Conservation (phyloP, 2,113 vertebrate species). For the Numenius arquata region DNA sequence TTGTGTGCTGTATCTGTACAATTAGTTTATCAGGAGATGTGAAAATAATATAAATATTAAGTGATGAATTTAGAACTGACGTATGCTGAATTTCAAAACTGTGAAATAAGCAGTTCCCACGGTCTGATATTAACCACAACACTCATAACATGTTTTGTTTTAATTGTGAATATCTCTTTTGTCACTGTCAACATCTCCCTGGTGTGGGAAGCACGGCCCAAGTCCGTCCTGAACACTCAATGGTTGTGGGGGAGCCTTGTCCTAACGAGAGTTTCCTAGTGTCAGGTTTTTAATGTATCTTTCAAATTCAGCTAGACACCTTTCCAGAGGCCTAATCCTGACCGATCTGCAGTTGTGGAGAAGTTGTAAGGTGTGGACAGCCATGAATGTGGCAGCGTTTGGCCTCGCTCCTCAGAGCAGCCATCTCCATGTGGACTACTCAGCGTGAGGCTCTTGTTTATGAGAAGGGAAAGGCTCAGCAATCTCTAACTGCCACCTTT, state of each 20-base stretch:
- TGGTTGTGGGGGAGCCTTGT: background rate
- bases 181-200: background rate
- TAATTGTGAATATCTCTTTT: background rate
- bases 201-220: background rate
- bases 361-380: background rate
- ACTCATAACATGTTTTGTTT: background rate
- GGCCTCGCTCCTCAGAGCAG: background rate
- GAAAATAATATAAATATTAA: slow-evolving; percentile 12
- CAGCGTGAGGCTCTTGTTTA: fast-evolving
- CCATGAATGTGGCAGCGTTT: background rate
- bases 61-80: background rate
- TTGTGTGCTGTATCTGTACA: fast-evolving
- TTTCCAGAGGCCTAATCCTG: background rate
- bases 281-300: background rate
- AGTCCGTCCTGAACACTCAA: background rate
- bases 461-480: background rate
- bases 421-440: background rate
- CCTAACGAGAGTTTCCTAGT: background rate
- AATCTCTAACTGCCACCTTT: fast-evolving
- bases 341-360: fast-evolving
- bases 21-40: background rate
- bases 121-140: background rate
- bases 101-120: background rate
- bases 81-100: background rate
- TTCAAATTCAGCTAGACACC: background rate